These are phyloP conservation scores for Onychomys torridus DNA, from an alignment of 2,797 vertebrate genomes.

Conservation along the genomic window DNA sequence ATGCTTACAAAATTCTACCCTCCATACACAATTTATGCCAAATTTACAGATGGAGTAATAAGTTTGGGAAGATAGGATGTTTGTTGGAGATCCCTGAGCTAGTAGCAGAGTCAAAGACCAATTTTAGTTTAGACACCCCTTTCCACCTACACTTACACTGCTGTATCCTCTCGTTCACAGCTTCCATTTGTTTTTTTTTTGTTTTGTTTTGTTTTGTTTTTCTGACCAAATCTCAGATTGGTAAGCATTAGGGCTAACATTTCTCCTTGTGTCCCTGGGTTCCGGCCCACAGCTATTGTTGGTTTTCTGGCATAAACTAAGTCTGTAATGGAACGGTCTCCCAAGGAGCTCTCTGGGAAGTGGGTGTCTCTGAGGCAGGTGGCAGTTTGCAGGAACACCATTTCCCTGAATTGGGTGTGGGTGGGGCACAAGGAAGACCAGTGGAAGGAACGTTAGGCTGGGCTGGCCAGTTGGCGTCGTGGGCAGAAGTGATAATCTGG, in stretches of 20 bases:
- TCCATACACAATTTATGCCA: neutral
- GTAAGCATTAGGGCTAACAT: neutral
- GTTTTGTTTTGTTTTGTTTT: too few relatives aligned
- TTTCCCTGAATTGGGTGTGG: neutral
- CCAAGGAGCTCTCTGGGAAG: neutral
- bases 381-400: fast-evolving
- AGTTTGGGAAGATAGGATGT: neutral
- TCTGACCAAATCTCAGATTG: neutral
- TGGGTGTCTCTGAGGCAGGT: neutral
- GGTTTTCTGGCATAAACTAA: constrained; percentile 18
- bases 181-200: neutral
- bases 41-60: constrained; percentile 18
- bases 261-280: neutral
- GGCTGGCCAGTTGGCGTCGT: too few relatives aligned
- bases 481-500: neutral
- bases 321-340: neutral
- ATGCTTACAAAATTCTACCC: neutral
- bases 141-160: neutral
- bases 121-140: neutral
- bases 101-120: neutral
- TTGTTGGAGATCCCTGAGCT: neutral
- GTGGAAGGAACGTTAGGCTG: neutral
- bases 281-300: neutral
- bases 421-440: neutral
- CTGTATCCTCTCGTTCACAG: neutral